Conservation (phyloP, 2,113 vertebrate genomes). For the Apaloderma vittatum region DNA sequence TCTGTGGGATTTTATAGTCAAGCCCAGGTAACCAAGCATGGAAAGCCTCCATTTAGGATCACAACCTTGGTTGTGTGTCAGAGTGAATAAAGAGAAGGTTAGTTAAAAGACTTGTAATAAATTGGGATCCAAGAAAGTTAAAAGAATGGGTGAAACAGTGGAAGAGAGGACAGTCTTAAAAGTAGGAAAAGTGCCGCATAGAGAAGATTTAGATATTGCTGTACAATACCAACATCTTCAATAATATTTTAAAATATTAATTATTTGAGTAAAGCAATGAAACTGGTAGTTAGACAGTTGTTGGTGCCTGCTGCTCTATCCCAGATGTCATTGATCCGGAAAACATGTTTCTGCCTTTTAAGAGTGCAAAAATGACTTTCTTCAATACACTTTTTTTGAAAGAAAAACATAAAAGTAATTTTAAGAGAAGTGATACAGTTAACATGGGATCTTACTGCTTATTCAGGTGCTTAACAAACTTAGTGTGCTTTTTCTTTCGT, state of each 20-base stretch:
- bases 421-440: not conserved
- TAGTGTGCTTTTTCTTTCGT: slow-evolving; percentile 11
- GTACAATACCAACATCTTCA: not conserved
- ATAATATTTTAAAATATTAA: not conserved
- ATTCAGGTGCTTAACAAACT: slow-evolving; percentile 32
- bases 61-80: not conserved
- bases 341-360: not conserved
- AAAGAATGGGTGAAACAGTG: not conserved
- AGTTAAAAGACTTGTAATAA: not conserved
- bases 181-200: not conserved
- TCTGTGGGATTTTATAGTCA: not conserved
- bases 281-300: not conserved
- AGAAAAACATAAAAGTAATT: slow-evolving; percentile 12
- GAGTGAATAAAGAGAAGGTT: not conserved
- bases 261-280: not conserved
- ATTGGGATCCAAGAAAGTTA: not conserved
- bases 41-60: not conserved
- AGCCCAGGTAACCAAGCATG: not conserved
- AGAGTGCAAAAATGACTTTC: not conserved
- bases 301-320: not conserved
- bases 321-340: not conserved
- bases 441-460: not conserved
- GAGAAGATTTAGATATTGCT: not conserved
- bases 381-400: not conserved
- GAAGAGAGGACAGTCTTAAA: not conserved